phyloP scores from a whole-genome alignment of 2,797 vertebrate genomes.

The Falco berigora region DNA sequence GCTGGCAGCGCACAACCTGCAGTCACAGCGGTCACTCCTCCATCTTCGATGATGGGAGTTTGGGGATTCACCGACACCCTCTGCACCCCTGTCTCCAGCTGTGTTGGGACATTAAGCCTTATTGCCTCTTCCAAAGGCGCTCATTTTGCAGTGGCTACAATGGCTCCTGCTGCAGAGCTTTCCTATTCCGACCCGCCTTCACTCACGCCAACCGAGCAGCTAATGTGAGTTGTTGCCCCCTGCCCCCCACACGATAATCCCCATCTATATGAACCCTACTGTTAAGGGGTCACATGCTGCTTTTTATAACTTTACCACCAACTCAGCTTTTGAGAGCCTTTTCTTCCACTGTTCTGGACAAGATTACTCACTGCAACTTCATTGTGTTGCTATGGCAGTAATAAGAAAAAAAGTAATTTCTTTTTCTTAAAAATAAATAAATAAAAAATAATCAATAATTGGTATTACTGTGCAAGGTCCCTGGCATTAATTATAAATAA shows the following conservation, averaged over 20 bases:
- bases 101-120: background rate
- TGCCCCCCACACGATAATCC: background rate
- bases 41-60: rapidly evolving
- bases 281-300: background rate
- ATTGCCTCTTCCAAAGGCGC: background rate
- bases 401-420: background rate
- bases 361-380: background rate
- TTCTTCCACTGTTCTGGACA: background rate
- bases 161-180: background rate
- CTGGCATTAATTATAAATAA: constrained; percentile 59
- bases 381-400: background rate
- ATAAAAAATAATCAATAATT: background rate
- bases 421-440: background rate
- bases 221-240: background rate
- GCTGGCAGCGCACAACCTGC: background rate
- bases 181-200: background rate
- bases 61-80: background rate
- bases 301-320: background rate
- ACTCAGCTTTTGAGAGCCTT: background rate
- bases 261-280: background rate
- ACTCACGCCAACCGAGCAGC: background rate
- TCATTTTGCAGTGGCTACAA: background rate
- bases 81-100: background rate
- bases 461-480: constrained; percentile 1
- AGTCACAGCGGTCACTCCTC: background rate